Conservation (phyloP, 1,140 invertebrate species). For the Zaprionus camerounensis region DNA sequence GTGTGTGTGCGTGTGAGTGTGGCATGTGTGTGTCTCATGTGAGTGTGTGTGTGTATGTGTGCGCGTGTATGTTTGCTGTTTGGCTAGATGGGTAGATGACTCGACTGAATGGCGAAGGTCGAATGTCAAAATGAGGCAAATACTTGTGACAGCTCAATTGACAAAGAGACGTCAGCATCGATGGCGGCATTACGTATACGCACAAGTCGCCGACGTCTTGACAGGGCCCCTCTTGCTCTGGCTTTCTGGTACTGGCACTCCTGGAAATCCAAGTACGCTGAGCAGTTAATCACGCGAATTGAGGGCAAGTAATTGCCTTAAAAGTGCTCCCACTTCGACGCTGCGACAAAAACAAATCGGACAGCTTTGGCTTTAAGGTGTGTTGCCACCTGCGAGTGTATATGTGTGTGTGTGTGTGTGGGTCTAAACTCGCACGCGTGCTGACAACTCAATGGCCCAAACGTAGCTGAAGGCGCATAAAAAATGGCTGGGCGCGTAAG, state of each 20-base stretch:
- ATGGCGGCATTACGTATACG: constrained; percentile 26
- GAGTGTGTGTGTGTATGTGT: constrained; percentile 13
- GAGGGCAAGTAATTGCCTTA: constrained; percentile 73
- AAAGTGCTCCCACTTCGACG: constrained; percentile 50
- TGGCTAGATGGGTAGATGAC: constrained; percentile 5
- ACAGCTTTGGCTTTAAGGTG: constrained; percentile 50
- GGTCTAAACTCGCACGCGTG: constrained; percentile 17
- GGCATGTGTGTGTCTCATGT: background rate
- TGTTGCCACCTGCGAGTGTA: constrained; percentile 18
- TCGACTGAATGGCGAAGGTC: constrained; percentile 56
- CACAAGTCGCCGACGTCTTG: constrained; percentile 2
- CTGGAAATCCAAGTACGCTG: constrained; percentile 46
- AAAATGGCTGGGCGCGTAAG: constrained; percentile 58
- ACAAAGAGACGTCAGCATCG: constrained; percentile 41
- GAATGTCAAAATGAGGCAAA: constrained; percentile 40
- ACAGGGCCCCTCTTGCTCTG: background rate
- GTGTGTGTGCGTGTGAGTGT: constrained; percentile 11
- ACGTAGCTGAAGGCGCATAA: constrained; percentile 31
- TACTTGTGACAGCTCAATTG: constrained; percentile 38
- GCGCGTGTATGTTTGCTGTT: background rate
- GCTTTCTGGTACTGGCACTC: background rate
- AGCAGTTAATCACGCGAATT: constrained; percentile 74
- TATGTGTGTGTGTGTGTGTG: constrained; percentile 34
- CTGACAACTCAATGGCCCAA: constrained; percentile 45
- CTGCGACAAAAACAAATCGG: constrained; percentile 61